Percentiles rank a stretch among this genome's conserved stretches.
Conservation (phyloP, 92 coral and sea anemone genomes). For the Zoanthus gigantus region DNA sequence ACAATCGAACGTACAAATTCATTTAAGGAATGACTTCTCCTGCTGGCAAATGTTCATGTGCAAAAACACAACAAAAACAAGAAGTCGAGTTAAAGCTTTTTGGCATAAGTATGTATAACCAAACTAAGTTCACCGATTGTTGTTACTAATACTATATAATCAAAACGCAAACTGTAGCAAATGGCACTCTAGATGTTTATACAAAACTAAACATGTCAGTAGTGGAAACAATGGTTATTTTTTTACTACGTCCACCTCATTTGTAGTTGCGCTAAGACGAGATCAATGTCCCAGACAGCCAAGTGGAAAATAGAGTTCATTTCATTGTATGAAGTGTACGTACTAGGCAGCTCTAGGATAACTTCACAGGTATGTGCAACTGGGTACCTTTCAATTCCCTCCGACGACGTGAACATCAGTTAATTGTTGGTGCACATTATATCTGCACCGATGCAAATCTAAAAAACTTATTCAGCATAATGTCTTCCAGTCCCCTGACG, state of each 20-base stretch:
- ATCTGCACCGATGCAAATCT: constrained; percentile 52
- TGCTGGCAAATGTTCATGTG: no score
- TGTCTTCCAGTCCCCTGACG: constrained; percentile 39
- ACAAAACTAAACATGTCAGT: constrained; percentile 13
- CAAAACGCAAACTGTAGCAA: constrained; percentile 7
- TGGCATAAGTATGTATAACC: not conserved
- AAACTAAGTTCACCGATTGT: constrained; percentile 7
- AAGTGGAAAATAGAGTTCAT: constrained; percentile 36
- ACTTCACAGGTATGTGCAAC: constrained; percentile 45
- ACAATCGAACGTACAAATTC: no score
- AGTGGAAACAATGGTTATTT: constrained; percentile 5
- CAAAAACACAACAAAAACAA: no score
- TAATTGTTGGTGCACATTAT: constrained; percentile 44
- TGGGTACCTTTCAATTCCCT: constrained; percentile 46
- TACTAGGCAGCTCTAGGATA: constrained; percentile 44
- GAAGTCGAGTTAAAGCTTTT: no score
- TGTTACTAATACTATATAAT: constrained; percentile 15
- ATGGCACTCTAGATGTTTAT: constrained; percentile 22
- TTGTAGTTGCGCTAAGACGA: constrained; percentile 15
- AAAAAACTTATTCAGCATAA: constrained; percentile 34
- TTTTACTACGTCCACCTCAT: constrained; percentile 20
- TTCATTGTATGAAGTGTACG: constrained; percentile 44
- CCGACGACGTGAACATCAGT: constrained; percentile 39
- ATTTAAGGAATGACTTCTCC: no score
- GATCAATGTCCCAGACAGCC: constrained; percentile 28